Evolutionary conservation across 1,140 invertebrate genomes (phyloP).

Genomic region (Hydropsyche tenuis): DNA sequence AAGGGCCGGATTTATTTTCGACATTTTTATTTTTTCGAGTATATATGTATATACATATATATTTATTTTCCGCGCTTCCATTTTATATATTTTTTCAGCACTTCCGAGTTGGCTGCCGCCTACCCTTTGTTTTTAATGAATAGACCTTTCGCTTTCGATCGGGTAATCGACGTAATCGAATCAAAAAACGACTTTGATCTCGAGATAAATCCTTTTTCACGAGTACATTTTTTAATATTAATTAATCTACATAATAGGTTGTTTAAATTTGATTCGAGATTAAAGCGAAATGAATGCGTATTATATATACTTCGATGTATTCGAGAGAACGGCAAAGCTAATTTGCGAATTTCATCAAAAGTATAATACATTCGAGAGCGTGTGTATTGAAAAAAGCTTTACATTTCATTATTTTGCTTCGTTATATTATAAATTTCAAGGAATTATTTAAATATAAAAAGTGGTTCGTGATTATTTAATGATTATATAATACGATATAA

Average conservation of each 20-base stretch:
- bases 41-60: not conserved
- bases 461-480: too few relatives aligned
- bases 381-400: too few relatives aligned
- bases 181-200: slow-evolving; percentile 9
- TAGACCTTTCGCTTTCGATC: slow-evolving; percentile 18
- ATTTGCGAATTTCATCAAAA: too few relatives aligned
- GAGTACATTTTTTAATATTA: not conserved
- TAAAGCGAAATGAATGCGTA: too few relatives aligned
- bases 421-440: too few relatives aligned
- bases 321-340: too few relatives aligned
- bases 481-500: too few relatives aligned
- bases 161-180: slow-evolving; percentile 16
- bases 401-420: too few relatives aligned
- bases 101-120: not conserved
- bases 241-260: not conserved
- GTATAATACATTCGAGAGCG: too few relatives aligned
- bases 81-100: not conserved
- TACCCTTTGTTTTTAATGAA: slow-evolving; percentile 16
- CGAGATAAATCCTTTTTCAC: not conserved
- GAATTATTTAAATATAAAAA: too few relatives aligned
- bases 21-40: not conserved
- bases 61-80: not conserved
- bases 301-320: too few relatives aligned
- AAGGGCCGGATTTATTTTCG: not conserved
- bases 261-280: too few relatives aligned